These are phyloP conservation scores for Chinchilla lanigera DNA, from an alignment of 2,113 vertebrate genomes.

Conservation along the genomic window DNA sequence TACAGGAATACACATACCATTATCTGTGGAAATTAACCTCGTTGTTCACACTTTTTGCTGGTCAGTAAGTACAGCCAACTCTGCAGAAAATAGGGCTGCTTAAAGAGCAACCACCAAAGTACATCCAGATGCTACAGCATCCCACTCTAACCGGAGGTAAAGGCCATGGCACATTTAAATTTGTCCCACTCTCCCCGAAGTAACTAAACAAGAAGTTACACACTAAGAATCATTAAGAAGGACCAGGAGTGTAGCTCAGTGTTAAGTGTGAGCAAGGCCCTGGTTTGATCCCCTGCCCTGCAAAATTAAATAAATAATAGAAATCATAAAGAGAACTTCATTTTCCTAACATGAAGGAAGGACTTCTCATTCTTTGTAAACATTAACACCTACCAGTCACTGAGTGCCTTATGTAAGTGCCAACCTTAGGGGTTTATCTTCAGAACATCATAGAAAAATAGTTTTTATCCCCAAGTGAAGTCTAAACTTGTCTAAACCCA, in stretches of 20 bases:
- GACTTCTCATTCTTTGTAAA: conserved; percentile 3
- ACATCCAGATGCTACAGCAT: neutral
- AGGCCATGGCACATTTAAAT: neutral
- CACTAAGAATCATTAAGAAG: neutral
- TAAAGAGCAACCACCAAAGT: neutral
- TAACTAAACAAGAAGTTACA: neutral
- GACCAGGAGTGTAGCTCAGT: neutral
- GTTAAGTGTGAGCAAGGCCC: neutral
- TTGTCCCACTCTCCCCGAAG: neutral
- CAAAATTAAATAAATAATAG: neutral
- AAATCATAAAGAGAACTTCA: neutral
- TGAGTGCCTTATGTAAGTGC: neutral
- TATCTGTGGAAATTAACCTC: neutral
- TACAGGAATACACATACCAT: neutral
- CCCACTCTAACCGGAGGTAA: neutral
- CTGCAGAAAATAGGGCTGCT: neutral
- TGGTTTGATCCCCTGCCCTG: neutral
- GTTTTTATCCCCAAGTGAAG: neutral
- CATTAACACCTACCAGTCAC: neutral
- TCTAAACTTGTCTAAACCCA: neutral
- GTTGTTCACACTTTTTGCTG: neutral
- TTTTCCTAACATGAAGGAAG: neutral
- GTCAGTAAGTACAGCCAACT: conserved; percentile 18
- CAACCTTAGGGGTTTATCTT: conserved; percentile 9
- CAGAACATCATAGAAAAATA: neutral